A percentile compares a stretch with the other conserved stretches of the same genome.
These are phyloP conservation scores for Heliconius congener DNA, from an alignment of 1,140 invertebrate species.

Conservation along the genomic window DNA sequence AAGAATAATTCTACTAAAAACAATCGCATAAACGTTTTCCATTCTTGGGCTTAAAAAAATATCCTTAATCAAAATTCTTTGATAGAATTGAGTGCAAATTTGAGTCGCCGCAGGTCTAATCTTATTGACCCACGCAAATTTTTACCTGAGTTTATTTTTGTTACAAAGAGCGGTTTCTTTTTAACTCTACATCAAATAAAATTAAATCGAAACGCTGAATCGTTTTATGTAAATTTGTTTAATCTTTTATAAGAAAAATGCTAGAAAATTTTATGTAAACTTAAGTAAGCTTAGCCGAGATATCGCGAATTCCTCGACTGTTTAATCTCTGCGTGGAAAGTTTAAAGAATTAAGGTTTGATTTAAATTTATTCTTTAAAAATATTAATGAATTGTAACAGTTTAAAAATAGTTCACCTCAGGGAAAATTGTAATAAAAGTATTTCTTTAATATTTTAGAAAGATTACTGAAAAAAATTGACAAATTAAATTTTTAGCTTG, in stretches of 20 bases:
- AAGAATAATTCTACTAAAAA: background rate
- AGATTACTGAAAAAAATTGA: background rate
- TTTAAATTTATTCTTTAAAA: background rate
- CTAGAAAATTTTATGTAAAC: background rate
- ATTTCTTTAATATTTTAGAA: background rate
- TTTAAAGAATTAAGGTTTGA: background rate
- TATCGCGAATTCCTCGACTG: background rate
- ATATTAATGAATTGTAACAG: background rate
- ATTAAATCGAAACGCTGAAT: conserved; percentile 21
- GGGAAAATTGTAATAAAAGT: background rate
- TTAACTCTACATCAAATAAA: conserved; percentile 35
- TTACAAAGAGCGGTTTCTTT: conserved; percentile 44
- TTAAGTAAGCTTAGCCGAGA: background rate
- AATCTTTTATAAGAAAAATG: conserved; percentile 1
- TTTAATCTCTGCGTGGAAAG: background rate
- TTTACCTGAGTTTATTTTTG: conserved; percentile 58
- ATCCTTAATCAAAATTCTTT: conserved; percentile 46
- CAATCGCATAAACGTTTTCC: conserved; percentile 20
- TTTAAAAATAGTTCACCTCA: background rate
- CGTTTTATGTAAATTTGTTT: conserved; percentile 22
- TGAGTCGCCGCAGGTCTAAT: conserved; percentile 44
- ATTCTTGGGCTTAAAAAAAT: conserved; percentile 17
- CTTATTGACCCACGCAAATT: conserved; percentile 44
- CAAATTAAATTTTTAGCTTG: no score
- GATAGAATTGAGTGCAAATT: conserved; percentile 55